Base-by-base conservation (phyloP, 1,140 invertebrate species). In the Megalopta genalis region DNA sequence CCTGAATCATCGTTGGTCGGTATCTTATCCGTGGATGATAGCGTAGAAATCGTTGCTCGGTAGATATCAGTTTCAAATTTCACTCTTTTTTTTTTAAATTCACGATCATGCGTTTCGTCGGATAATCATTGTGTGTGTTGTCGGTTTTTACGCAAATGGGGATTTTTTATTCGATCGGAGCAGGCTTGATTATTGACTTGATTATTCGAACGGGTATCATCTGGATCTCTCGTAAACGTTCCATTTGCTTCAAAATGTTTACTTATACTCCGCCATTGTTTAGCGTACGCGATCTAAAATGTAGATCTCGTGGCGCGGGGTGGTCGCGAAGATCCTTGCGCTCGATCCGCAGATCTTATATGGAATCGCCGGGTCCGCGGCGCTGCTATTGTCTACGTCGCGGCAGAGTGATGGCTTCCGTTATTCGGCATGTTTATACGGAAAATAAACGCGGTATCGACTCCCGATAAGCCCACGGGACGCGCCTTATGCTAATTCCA, bases 401-500 rank as follows among this genome's bases (percentile, higher is more conserved):
- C 63, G 49, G n/a, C 54, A 75, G 65, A 82, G 54, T 63, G 74
- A 79, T 77, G 62, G 57, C 66, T 85, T 83, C 77, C 69, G 70
- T 84, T 77, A 79, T 71, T 65, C 72, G 59, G 37, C 23, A 59
- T 63, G 54, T 63, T 72, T 74, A 75, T 81, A 76, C 64, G 62
- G 65, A 80, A 79, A 76, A 68, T 68, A 73, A 85, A 60, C 27
- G 67, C 25, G 68, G 59, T 46, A 37, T 60, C 25, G 79, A 79
- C 70, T 72, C 78, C 62, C 67, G 72, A 78, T 75, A 80, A 83
- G 57, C 65, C 42, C 67, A 52, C 32, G 52, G 54, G 73, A 85
- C 84, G 83, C 70, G 64, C 73, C 76, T 78, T 80, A 82, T 80
- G 79, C 74, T 84, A 85, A 81, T 87, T 68, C 49, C 25, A 16